These are phyloP conservation scores for Noctua fimbriata DNA, from an alignment of 2,888 invertebrate species.

Conservation along the genomic window DNA sequence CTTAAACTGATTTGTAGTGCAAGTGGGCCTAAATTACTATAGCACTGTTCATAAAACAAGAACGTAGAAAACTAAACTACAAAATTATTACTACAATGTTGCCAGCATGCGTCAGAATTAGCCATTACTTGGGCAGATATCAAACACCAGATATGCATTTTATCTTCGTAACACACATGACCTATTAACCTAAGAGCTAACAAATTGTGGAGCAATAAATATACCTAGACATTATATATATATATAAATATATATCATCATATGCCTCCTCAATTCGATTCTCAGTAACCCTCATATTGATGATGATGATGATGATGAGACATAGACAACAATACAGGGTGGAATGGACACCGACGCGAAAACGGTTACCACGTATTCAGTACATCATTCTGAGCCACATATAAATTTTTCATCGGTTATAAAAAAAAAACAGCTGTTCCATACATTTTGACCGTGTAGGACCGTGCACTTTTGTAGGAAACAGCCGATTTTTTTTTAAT, in stretches of 20 bases:
- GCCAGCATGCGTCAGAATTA: conserved; percentile 21
- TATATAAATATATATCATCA: no score
- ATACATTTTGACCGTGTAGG: no score
- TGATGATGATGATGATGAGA: background rate
- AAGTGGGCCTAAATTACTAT: background rate
- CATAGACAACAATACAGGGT: background rate
- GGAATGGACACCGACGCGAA: no score
- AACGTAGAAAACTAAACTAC: conserved; percentile 2
- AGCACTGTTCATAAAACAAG: background rate
- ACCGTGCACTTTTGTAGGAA: no score
- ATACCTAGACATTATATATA: no score
- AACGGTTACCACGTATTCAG: no score
- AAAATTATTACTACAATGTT: conserved; percentile 19
- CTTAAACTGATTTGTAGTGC: background rate
- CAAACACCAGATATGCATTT: conserved; percentile 41
- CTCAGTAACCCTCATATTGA: no score
- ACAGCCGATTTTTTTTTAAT: no score
- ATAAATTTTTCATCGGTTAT: no score
- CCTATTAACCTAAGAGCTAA: conserved; percentile 50
- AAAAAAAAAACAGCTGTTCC: no score
- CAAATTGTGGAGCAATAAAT: conserved; percentile 33
- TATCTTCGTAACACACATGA: conserved; percentile 44
- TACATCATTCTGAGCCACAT: no score
- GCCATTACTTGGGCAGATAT: conserved; percentile 41
- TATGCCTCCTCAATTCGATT: no score